Conservation (phyloP, 1,140 invertebrate species). For the Ladona fulva region DNA sequence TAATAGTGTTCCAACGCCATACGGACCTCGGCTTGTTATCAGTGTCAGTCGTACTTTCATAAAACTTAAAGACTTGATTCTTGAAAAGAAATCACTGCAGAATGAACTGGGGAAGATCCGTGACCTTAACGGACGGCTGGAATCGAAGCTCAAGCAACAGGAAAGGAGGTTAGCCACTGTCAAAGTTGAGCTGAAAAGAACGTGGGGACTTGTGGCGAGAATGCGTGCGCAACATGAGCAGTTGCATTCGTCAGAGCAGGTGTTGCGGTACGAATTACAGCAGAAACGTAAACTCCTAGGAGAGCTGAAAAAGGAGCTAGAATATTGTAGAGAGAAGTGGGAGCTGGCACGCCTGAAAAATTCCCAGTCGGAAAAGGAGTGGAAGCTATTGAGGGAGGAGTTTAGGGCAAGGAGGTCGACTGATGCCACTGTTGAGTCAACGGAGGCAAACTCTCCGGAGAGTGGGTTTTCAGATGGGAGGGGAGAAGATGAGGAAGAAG, state of each 20-base stretch:
- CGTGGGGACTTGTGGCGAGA: constrained; percentile 75
- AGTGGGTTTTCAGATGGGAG: constrained; percentile 68
- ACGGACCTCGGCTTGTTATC: constrained; percentile 60
- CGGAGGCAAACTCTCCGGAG: constrained; percentile 39
- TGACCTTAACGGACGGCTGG: constrained; percentile 69
- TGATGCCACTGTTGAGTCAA: background rate
- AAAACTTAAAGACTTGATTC: constrained; percentile 73
- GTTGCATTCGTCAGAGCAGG: constrained; percentile 79
- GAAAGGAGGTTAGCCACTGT: constrained; percentile 61
- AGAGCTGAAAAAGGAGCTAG: constrained; percentile 72
- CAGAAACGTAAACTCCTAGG: constrained; percentile 77
- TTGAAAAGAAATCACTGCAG: constrained; percentile 74
- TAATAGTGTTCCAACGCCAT: constrained; percentile 63
- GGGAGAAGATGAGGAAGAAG: constrained; percentile 48
- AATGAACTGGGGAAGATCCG: constrained; percentile 76
- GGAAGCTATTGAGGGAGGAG: constrained; percentile 67
- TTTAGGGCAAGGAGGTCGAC: constrained; percentile 58
- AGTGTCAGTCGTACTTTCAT: constrained; percentile 85
- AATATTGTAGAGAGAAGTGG: constrained; percentile 80
- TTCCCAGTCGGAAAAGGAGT: constrained; percentile 71
- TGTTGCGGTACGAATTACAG: constrained; percentile 76
- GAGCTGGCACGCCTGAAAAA: constrained; percentile 74
- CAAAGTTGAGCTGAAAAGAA: constrained; percentile 71
- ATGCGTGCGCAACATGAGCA: constrained; percentile 74
- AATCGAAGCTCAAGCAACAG: constrained; percentile 61